These are phyloP conservation scores for Drymodes brunneopygia DNA, from an alignment of 2,113 vertebrate species.

Conservation along the genomic window DNA sequence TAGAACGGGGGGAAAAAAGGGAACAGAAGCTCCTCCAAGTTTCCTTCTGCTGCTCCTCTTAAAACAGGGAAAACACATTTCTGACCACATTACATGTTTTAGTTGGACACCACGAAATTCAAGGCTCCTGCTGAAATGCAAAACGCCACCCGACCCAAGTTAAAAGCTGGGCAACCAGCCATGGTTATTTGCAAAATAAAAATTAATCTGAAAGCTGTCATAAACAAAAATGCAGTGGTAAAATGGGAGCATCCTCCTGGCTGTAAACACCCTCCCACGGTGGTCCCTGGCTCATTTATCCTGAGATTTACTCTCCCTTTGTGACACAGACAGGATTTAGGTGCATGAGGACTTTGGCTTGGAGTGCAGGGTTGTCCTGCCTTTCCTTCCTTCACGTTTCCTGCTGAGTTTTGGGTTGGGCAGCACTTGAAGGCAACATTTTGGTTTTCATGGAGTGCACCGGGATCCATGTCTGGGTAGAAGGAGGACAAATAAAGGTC, in stretches of 20 bases:
- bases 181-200: constrained; percentile 40
- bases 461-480: background rate
- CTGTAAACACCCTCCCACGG: background rate
- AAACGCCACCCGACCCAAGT: background rate
- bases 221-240: background rate
- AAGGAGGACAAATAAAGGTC: background rate
- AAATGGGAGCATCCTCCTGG: background rate
- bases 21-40: constrained; percentile 58
- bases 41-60: constrained; percentile 45
- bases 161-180: constrained; percentile 7
- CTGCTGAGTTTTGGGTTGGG: background rate
- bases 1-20: background rate
- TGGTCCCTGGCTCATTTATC: background rate
- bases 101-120: constrained; percentile 44
- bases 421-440: background rate
- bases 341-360: background rate
- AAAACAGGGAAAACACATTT: constrained; percentile 54
- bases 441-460: background rate
- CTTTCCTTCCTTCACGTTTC: background rate
- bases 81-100: constrained; percentile 69
- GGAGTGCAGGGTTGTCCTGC: background rate
- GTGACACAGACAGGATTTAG: background rate
- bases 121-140: constrained; percentile 36
- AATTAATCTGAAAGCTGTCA: background rate
- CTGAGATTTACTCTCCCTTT: background rate